phyloP scores from a whole-genome alignment of 1,140 invertebrate genomes.

The Acromyrmex charruanus region DNA sequence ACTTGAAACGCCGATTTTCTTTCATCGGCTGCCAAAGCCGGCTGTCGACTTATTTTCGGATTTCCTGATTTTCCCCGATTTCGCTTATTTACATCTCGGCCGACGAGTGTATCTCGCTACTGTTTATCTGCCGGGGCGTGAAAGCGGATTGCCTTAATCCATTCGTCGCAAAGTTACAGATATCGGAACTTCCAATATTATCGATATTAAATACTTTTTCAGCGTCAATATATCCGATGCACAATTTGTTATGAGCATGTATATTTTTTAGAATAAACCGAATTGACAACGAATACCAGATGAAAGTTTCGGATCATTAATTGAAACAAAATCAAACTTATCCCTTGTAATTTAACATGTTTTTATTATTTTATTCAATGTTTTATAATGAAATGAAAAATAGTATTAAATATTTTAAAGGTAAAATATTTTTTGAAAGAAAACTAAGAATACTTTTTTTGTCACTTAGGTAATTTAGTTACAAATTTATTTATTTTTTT shows the following conservation, averaged over 20 bases:
- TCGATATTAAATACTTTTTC: constrained; percentile 27
- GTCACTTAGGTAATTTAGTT: too few relatives aligned
- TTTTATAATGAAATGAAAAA: too few relatives aligned
- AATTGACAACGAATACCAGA: neutral
- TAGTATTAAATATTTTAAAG: too few relatives aligned
- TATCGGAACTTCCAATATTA: constrained; percentile 43
- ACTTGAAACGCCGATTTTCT: constrained; percentile 3
- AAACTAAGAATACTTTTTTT: too few relatives aligned
- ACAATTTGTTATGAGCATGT: neutral
- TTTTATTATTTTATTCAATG: too few relatives aligned
- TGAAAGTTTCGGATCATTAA: too few relatives aligned
- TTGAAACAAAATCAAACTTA: too few relatives aligned
- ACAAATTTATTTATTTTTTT: too few relatives aligned
- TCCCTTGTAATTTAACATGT: too few relatives aligned
- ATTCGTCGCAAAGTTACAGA: constrained; percentile 40
- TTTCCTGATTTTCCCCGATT: constrained; percentile 34
- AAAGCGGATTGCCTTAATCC: constrained; percentile 59
- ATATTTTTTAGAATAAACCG: constrained; percentile 23
- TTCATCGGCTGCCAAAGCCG: constrained; percentile 2
- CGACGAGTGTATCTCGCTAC: neutral
- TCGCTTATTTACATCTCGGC: constrained; percentile 48
- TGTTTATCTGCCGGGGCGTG: constrained; percentile 20
- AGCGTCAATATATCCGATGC: neutral
- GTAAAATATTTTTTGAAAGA: too few relatives aligned
- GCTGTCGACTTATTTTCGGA: constrained; percentile 20